These are phyloP conservation scores for Lagria hirta DNA, from an alignment of 2,888 invertebrate species.

Conservation along the genomic window DNA sequence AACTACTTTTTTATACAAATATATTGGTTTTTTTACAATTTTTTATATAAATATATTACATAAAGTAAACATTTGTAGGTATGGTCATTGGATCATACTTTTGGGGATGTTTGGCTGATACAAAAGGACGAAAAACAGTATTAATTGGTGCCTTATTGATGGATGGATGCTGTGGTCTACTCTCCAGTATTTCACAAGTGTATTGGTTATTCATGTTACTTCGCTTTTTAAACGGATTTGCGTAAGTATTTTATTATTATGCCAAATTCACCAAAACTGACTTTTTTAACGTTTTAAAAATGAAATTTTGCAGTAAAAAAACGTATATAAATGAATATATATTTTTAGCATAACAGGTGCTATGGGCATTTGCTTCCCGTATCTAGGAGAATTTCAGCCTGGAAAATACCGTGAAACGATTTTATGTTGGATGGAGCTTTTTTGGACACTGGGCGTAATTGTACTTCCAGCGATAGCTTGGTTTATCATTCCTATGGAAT, in stretches of 20 bases:
- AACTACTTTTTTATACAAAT: too few species aligned
- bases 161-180: slow-evolving; percentile 71
- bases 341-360: slow-evolving; percentile 71
- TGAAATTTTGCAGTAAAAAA: too few species aligned
- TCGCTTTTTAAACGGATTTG: slow-evolving; percentile 76
- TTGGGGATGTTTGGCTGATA: slow-evolving; percentile 83
- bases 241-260: slow-evolving; percentile 60
- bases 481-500: slow-evolving; percentile 72
- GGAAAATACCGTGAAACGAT: slow-evolving; percentile 78
- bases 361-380: slow-evolving; percentile 81
- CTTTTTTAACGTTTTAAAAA: too few species aligned
- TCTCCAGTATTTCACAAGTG: slow-evolving; percentile 74
- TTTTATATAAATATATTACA: too few species aligned
- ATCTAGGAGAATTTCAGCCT: slow-evolving; percentile 79
- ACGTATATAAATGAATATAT: too few species aligned
- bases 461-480: slow-evolving; percentile 76
- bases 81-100: slow-evolving; percentile 83
- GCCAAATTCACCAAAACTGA: not conserved
- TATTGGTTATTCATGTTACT: slow-evolving; percentile 72
- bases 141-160: slow-evolving; percentile 71
- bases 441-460: slow-evolving; percentile 80
- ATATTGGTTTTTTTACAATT: too few species aligned
- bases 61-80: too few species aligned
- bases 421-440: slow-evolving; percentile 83
- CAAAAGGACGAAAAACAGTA: slow-evolving; percentile 75